phyloP scores from a whole-genome alignment of 2,113 vertebrate genomes.

The Oncorhynchus masou region DNA sequence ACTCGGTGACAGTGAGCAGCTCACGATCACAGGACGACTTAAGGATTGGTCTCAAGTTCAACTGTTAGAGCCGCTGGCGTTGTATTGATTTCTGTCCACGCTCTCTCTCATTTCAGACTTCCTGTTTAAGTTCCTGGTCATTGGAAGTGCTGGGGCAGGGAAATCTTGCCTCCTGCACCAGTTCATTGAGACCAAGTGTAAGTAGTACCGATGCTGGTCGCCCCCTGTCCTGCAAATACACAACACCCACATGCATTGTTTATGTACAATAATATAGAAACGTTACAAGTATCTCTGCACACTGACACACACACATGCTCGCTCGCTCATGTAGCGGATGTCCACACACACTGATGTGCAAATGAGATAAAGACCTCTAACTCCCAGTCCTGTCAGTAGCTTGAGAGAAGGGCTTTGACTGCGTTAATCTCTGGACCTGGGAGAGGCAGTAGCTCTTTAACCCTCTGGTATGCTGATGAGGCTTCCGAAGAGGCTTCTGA shows the following conservation, averaged over 20 bases:
- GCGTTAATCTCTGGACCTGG: slow-evolving; percentile 21
- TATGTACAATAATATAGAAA: too few species aligned
- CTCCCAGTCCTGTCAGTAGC: too few species aligned
- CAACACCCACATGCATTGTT: too few species aligned
- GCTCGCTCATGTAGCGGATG: not conserved
- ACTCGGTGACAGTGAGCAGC: too few species aligned
- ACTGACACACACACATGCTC: not conserved
- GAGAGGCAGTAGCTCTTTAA: not conserved
- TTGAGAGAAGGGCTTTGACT: not conserved
- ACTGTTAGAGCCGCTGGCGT: not conserved
- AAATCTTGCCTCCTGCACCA: slow-evolving; percentile 95
- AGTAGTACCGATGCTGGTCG: slow-evolving; percentile 48
- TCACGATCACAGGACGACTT: too few species aligned
- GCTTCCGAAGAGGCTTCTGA: slow-evolving; percentile 25
- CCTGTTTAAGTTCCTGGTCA: slow-evolving; percentile 96
- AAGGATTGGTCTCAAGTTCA: too few species aligned
- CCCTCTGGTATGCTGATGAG: slow-evolving; percentile 22
- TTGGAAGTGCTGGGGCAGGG: slow-evolving; percentile 89
- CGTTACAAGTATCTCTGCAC: too few species aligned
- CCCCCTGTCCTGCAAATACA: too few species aligned
- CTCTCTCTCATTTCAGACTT: slow-evolving; percentile 79
- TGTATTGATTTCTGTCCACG: slow-evolving; percentile 32
- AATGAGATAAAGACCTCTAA: not conserved
- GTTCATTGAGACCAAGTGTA: slow-evolving; percentile 95
- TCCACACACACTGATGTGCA: not conserved